phyloP scores from a whole-genome alignment of 2,888 invertebrate species.

The Parnassius orleans region DNA sequence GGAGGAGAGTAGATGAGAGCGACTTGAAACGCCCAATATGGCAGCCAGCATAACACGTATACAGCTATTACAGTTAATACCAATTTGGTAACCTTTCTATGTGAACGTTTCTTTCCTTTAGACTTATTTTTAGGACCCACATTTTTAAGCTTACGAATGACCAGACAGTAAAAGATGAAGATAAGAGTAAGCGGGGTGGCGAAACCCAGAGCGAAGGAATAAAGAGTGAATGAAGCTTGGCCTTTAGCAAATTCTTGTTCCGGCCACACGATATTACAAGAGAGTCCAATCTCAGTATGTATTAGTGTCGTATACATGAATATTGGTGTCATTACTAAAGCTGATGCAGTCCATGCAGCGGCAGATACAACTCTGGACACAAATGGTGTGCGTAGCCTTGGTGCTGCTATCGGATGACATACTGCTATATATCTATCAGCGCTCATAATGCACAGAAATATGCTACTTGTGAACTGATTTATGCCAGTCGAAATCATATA shows the following conservation, averaged over 20 bases:
- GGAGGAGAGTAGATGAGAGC: constrained; percentile 88
- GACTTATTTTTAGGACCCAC: constrained; percentile 95
- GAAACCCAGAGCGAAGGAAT: constrained; percentile 93
- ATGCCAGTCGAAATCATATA: constrained; percentile 96
- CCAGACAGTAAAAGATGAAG: constrained; percentile 92
- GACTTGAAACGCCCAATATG: constrained; percentile 95
- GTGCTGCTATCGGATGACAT: constrained; percentile 95
- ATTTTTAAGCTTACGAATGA: constrained; percentile 91
- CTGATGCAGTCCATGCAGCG: constrained; percentile 92
- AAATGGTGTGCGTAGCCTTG: constrained; percentile 91
- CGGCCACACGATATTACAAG: constrained; percentile 92
- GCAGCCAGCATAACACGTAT: constrained; percentile 95
- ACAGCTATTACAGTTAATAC: constrained; percentile 95
- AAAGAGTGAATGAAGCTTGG: constrained; percentile 92
- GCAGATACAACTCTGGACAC: constrained; percentile 92
- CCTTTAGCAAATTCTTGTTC: constrained; percentile 82
- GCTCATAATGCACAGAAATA: constrained; percentile 95
- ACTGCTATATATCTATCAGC: constrained; percentile 96
- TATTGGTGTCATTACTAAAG: constrained; percentile 93
- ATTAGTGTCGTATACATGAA: constrained; percentile 91
- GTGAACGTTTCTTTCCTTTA: constrained; percentile 94
- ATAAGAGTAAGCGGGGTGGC: constrained; percentile 92
- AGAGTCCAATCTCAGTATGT: constrained; percentile 80
- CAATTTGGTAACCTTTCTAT: constrained; percentile 94
- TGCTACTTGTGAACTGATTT: constrained; percentile 95